A percentile compares a stretch with the other conserved stretches of the same genome.
phyloP scores from a whole-genome alignment of 2,888 invertebrate species.

The Melanostoma mellinum region DNA sequence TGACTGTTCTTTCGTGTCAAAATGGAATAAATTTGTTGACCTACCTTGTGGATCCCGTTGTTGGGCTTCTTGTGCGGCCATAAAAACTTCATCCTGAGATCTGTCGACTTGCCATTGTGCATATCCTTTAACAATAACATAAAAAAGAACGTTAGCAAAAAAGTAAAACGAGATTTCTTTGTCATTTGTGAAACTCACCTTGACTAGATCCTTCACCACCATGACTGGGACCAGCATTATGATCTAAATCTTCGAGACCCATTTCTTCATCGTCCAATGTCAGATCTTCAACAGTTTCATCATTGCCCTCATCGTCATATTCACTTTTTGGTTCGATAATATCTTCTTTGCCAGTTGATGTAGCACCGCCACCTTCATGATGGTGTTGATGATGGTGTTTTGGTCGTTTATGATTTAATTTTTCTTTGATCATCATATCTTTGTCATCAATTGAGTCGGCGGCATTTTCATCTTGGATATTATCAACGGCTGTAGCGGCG shows the following conservation, averaged over 20 bases:
- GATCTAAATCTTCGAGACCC: constrained; percentile 84
- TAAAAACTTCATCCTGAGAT: constrained; percentile 92
- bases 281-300: constrained; percentile 91
- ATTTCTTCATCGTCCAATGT: constrained; percentile 91
- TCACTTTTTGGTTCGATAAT: constrained; percentile 89
- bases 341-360: constrained; percentile 75
- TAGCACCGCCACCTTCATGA: constrained; percentile 67
- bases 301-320: constrained; percentile 87
- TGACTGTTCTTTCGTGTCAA: constrained; percentile 64
- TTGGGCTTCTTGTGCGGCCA: constrained; percentile 89
- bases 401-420: constrained; percentile 80
- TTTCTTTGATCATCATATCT: constrained; percentile 75
- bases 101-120: constrained; percentile 92
- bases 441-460: constrained; percentile 74
- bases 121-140: constrained; percentile 86
- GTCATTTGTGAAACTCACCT: constrained; percentile 81
- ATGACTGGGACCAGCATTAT: constrained; percentile 87
- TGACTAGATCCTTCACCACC: constrained; percentile 88
- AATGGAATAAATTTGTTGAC: constrained; percentile 79
- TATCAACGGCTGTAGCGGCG: constrained; percentile 74
- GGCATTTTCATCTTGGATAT: constrained; percentile 76
- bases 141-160: constrained; percentile 23
- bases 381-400: constrained; percentile 74
- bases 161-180: neutral
- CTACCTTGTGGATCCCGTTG: constrained; percentile 96